These are phyloP conservation scores for Falco peregrinus DNA, from an alignment of 2,797 vertebrate species.

Conservation along the genomic window DNA sequence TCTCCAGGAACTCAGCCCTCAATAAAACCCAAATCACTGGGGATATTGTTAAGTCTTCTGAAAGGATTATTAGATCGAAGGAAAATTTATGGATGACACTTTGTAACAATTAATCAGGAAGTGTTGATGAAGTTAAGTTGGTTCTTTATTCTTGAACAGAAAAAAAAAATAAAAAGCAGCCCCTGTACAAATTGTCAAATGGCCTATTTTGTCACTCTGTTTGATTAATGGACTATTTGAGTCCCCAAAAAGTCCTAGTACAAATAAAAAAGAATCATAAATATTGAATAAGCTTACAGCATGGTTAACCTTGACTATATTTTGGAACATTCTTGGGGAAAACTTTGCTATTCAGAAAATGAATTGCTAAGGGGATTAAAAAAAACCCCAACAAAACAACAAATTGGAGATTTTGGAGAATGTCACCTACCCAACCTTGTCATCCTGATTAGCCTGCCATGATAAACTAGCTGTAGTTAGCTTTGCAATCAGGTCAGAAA, in stretches of 20 bases:
- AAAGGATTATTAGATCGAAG: slow-evolving; percentile 92
- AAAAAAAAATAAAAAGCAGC: slow-evolving; percentile 33
- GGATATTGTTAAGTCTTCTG: slow-evolving; percentile 84
- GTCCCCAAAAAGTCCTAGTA: slow-evolving; percentile 80
- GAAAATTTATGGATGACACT: slow-evolving; percentile 91
- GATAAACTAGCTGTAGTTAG: slow-evolving; percentile 90
- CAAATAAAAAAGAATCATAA: slow-evolving; percentile 82
- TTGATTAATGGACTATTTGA: slow-evolving; percentile 94
- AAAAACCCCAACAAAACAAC: slow-evolving; percentile 8
- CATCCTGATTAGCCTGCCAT: slow-evolving; percentile 87
- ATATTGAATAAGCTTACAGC: slow-evolving; percentile 82
- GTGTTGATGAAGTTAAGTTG: slow-evolving; percentile 90
- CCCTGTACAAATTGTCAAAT: slow-evolving; percentile 79
- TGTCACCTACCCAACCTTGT: slow-evolving; percentile 89
- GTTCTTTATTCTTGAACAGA: slow-evolving; percentile 72
- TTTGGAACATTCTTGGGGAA: slow-evolving; percentile 76
- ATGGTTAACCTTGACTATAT: slow-evolving; percentile 81
- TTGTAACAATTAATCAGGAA: slow-evolving; percentile 92
- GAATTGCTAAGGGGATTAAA: slow-evolving; percentile 78
- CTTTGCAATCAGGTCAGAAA: slow-evolving; percentile 85
- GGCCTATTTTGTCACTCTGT: slow-evolving; percentile 88
- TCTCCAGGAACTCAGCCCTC: slow-evolving; percentile 81
- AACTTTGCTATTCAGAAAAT: slow-evolving; percentile 78
- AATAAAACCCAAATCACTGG: slow-evolving; percentile 87
- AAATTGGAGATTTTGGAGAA: slow-evolving; percentile 83